A percentile compares a stretch with the other conserved stretches of the same genome.
phyloP scores from a whole-genome alignment of 1,140 invertebrate species.

The Aphis gossypii region DNA sequence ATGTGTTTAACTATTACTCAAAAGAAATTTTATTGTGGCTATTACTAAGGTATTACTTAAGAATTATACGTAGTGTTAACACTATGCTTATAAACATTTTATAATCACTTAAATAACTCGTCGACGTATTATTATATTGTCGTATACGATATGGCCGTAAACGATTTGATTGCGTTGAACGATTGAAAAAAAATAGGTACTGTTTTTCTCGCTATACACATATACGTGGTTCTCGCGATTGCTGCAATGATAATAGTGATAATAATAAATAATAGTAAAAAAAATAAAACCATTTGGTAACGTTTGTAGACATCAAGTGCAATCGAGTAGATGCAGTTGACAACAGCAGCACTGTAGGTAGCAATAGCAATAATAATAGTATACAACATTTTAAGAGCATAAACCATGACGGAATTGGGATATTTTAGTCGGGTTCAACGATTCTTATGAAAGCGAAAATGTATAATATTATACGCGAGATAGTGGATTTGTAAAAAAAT shows the following conservation, averaged over 20 bases:
- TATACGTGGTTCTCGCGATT: not conserved
- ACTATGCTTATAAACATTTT: not conserved
- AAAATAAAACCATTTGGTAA: not conserved
- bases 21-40: not conserved
- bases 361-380: slow-evolving; percentile 11
- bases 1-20: not conserved
- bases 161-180: slow-evolving; percentile 1
- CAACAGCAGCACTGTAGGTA: slow-evolving; percentile 1
- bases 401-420: slow-evolving; percentile 32
- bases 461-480: not conserved
- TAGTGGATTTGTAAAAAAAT: slow-evolving; percentile 17
- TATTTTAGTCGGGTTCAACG: slow-evolving; percentile 22
- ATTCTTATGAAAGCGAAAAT: slow-evolving; percentile 30
- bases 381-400: not conserved
- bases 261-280: not conserved
- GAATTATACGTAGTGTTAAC: not conserved
- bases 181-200: not conserved
- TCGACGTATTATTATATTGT: not conserved
- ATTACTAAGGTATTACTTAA: not conserved
- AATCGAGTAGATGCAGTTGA: not conserved
- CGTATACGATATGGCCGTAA: not conserved
- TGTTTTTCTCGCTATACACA: not conserved
- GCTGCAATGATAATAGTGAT: not conserved
- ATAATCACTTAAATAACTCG: not conserved
- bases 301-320: slow-evolving; percentile 13